phyloP scores from a whole-genome alignment of 1,140 invertebrate genomes.

The Cylas formicarius region DNA sequence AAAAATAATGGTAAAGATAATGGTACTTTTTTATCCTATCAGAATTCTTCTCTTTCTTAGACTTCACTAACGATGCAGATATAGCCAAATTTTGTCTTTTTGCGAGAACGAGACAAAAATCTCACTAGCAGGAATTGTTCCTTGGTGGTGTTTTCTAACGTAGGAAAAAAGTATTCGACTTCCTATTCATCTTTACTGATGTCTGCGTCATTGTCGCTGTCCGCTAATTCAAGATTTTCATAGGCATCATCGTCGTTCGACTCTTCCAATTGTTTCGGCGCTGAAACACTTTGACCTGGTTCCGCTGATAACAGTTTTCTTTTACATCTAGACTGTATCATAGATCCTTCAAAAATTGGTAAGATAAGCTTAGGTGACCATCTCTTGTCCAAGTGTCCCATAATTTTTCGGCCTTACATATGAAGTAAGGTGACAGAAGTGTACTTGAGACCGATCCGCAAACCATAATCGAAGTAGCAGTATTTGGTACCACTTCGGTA shows the following conservation, averaged over 20 bases:
- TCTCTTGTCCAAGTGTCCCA: too few relatives aligned
- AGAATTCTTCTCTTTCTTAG: too few relatives aligned
- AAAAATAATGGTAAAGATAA: too few relatives aligned
- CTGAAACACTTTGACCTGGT: constrained; percentile 11
- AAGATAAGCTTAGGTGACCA: too few relatives aligned
- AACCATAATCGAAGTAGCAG: too few relatives aligned
- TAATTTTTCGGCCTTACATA: too few relatives aligned
- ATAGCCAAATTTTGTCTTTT: constrained; percentile 15
- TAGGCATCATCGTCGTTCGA: background rate
- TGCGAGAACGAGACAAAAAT: constrained; percentile 16
- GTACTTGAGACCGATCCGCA: too few relatives aligned
- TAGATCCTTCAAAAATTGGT: too few relatives aligned
- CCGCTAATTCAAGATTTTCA: constrained; percentile 11
- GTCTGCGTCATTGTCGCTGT: constrained; percentile 8
- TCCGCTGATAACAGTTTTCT: constrained; percentile 10
- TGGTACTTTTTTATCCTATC: too few relatives aligned
- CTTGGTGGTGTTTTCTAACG: background rate
- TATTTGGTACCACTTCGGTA: too few relatives aligned
- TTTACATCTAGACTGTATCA: constrained; percentile 4
- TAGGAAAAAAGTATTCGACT: constrained; percentile 7
- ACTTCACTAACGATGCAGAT: too few relatives aligned
- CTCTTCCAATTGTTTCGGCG: constrained; percentile 8
- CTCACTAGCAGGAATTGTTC: constrained; percentile 7
- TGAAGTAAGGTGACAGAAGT: too few relatives aligned
- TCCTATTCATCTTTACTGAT: constrained; percentile 8